These are phyloP conservation scores for Pseudolaguvia tuberculata DNA, from an alignment of 2,113 vertebrate genomes.

Conservation along the genomic window DNA sequence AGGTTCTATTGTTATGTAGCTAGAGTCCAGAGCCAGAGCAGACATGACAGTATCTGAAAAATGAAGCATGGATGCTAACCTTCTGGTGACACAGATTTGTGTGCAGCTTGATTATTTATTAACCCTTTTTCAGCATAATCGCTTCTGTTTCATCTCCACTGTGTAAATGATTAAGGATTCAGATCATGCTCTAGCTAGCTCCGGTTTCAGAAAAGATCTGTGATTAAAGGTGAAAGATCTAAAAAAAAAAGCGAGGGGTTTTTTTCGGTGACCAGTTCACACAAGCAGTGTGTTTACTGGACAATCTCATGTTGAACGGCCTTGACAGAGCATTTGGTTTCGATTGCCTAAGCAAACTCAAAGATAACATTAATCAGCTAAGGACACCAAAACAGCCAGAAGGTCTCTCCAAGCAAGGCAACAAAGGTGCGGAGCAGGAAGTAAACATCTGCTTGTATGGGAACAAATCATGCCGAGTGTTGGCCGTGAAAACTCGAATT, in stretches of 20 bases:
- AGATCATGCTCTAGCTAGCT: slow-evolving; percentile 19
- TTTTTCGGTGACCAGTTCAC: slow-evolving; percentile 12
- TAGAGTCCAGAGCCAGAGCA: slow-evolving; percentile 35
- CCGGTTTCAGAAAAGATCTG: neutral
- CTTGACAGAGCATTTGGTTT: slow-evolving; percentile 30
- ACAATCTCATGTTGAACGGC: slow-evolving; percentile 5
- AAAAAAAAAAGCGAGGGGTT: slow-evolving; percentile 16
- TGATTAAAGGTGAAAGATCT: neutral
- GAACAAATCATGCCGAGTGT: neutral
- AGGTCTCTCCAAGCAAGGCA: slow-evolving; percentile 28
- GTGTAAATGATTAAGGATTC: slow-evolving; percentile 21
- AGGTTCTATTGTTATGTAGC: slow-evolving; percentile 60
- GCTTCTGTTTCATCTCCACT: neutral
- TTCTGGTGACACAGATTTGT: slow-evolving; percentile 6
- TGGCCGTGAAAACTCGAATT: neutral
- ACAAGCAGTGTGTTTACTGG: neutral
- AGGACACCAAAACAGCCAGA: slow-evolving; percentile 8
- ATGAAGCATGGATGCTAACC: slow-evolving; percentile 29
- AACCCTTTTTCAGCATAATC: slow-evolving; percentile 38
- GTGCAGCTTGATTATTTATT: slow-evolving; percentile 34
- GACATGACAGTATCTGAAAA: slow-evolving; percentile 7
- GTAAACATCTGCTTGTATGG: slow-evolving; percentile 4
- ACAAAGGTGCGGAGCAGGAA: slow-evolving; percentile 7
- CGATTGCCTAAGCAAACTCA: slow-evolving; percentile 31
- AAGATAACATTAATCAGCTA: slow-evolving; percentile 16